Conservation (phyloP, 2,888 invertebrate species). For the Aphidoletes aphidimyza region DNA sequence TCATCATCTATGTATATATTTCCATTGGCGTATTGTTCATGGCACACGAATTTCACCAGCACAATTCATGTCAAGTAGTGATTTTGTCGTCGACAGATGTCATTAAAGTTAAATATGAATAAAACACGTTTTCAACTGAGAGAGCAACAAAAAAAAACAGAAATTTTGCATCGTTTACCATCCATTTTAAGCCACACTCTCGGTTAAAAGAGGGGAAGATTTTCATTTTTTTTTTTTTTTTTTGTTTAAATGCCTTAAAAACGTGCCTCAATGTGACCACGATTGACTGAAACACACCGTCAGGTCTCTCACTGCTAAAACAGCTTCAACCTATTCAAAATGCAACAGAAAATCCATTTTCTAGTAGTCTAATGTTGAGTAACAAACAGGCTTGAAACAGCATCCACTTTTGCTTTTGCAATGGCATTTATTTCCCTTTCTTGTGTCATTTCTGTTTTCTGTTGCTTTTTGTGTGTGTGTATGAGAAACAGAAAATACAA, state of each 20-base stretch:
- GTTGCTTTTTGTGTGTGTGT: background rate
- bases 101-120: slow-evolving; percentile 19
- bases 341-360: no score
- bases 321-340: no score
- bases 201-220: no score
- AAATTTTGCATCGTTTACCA: slow-evolving; percentile 19
- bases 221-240: no score
- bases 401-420: slow-evolving; percentile 1
- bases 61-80: slow-evolving; percentile 1
- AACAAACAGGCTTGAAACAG: background rate
- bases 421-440: background rate
- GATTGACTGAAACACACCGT: no score
- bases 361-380: no score
- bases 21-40: no score
- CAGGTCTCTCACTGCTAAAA: no score
- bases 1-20: background rate
- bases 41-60: no score
- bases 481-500: no score
- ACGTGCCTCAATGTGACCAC: slow-evolving; percentile 13
- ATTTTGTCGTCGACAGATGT: background rate
- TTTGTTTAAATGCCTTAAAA: no score
- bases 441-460: no score
- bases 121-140: slow-evolving; percentile 31
- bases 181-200: slow-evolving; percentile 16
- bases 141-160: background rate